These are phyloP conservation scores for Clarias magur DNA, from an alignment of 2,113 vertebrate species.

Conservation along the genomic window DNA sequence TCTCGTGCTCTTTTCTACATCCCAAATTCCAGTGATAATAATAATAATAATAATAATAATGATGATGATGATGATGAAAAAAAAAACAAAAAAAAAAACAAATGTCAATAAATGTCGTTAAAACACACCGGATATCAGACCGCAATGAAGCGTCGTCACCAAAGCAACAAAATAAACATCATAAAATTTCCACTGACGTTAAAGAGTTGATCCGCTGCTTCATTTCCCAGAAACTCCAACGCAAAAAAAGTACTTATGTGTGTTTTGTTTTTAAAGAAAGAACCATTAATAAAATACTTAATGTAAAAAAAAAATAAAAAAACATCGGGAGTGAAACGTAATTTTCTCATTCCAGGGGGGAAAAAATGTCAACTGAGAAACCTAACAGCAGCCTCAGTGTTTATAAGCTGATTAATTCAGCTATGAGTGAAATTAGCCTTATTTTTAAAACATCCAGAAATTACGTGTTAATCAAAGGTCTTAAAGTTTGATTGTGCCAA, in stretches of 20 bases:
- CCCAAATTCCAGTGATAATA: background rate
- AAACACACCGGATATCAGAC: background rate
- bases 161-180: background rate
- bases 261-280: background rate
- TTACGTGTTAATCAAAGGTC: too few species aligned
- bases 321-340: background rate
- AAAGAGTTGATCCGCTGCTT: background rate
- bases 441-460: background rate
- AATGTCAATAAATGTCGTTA: too few species aligned
- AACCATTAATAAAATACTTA: background rate
- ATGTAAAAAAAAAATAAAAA: background rate
- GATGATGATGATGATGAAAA: too few species aligned
- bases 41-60: background rate
- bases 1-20: background rate
- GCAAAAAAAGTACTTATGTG: background rate
- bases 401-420: background rate
- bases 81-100: too few species aligned
- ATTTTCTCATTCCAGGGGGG: background rate
- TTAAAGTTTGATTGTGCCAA: background rate
- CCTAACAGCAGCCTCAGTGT: background rate
- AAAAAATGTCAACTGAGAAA: background rate
- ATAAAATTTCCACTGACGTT: background rate
- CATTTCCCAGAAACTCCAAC: slow-evolving; percentile 6
- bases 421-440: background rate
- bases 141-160: background rate